phyloP scores from a whole-genome alignment of 1,140 invertebrate species.

The Bombus affinis region DNA sequence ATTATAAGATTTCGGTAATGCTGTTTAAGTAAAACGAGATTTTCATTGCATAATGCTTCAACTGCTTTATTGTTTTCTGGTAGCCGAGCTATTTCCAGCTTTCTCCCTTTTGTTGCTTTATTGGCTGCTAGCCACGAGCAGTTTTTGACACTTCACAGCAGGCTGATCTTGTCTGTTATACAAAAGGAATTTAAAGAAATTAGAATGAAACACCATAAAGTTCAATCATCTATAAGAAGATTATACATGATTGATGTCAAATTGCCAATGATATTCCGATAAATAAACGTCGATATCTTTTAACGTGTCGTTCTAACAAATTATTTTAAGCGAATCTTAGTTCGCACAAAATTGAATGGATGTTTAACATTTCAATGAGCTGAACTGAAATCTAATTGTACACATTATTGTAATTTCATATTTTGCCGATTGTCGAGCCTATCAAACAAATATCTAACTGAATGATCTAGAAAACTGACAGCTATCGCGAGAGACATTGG shows the following conservation, averaged over 20 bases:
- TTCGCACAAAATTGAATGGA: background rate
- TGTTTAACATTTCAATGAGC: background rate
- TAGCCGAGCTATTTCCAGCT: background rate
- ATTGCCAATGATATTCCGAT: background rate
- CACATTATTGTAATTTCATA: background rate
- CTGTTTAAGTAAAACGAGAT: background rate
- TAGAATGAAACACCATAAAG: background rate
- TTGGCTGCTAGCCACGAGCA: conserved; percentile 10
- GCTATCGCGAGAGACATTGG: too few species aligned
- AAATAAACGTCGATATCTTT: background rate
- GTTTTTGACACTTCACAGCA: conserved; percentile 8
- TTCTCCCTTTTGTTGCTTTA: background rate
- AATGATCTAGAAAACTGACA: background rate
- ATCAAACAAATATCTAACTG: background rate
- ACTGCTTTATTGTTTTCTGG: conserved; percentile 7
- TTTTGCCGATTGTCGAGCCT: background rate
- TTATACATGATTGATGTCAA: background rate
- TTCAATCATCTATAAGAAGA: background rate
- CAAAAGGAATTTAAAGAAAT: background rate
- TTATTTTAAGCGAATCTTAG: background rate
- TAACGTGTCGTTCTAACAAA: background rate
- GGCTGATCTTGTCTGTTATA: background rate
- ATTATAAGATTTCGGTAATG: background rate
- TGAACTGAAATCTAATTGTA: background rate
- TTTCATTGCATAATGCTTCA: background rate